These are phyloP conservation scores for Thinocorus orbignyianus DNA, from an alignment of 2,113 vertebrate species.

Conservation along the genomic window DNA sequence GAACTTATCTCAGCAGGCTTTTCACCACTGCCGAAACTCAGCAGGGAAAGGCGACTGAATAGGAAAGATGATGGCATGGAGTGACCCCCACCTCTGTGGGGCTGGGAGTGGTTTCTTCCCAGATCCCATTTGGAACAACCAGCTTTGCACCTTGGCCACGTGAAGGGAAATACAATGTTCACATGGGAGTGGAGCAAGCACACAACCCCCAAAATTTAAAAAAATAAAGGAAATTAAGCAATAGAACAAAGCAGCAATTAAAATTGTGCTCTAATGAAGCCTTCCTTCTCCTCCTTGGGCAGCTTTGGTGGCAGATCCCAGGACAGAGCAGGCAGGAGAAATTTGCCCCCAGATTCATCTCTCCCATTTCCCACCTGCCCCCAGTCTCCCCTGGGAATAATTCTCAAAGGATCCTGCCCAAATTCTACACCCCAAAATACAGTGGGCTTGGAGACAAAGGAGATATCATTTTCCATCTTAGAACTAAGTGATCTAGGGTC, in stretches of 20 bases:
- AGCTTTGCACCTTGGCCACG: not conserved
- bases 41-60: not conserved
- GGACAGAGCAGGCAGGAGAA: not conserved
- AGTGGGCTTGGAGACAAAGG: not conserved
- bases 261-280: not conserved
- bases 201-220: no score
- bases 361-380: not conserved
- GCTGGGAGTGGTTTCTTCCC: not conserved
- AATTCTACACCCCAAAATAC: not conserved
- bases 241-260: not conserved
- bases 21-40: not conserved
- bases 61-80: rapidly evolving
- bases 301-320: not conserved
- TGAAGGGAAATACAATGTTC: not conserved
- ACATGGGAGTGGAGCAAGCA: rapidly evolving
- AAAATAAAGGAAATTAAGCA: not conserved
- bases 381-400: not conserved
- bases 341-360: not conserved
- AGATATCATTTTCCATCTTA: not conserved
- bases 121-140: not conserved
- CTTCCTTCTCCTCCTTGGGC: not conserved
- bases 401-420: not conserved
- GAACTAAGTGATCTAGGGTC: not conserved
- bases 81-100: not conserved
- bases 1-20: not conserved